Base-by-base conservation (phyloP, 2,113 vertebrate species). In the Eulemur macaco region DNA sequence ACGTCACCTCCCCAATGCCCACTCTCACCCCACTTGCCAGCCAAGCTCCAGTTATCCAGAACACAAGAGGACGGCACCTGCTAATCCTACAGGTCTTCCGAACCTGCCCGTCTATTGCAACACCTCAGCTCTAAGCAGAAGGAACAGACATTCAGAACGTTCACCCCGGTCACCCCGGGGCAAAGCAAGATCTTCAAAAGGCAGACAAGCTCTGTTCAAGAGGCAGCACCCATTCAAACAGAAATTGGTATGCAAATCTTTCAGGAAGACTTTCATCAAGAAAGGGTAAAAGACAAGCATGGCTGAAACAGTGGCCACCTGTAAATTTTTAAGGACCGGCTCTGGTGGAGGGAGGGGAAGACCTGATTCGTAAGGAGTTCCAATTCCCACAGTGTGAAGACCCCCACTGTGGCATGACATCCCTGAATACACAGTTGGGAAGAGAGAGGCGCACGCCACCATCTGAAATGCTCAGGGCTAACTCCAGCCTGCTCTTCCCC, bases 31-130 rank as follows among this genome's bases (percentile, higher is more conserved):
- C 25, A 4, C 4, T 45, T 14, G 58, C 86, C 58, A 1, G 15
- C 50, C 1, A 15, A 68, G n/a, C 37, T 1, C 2, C 90, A 31
- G 39, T 4, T 27, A 18, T 12, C 90, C 14, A 5, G 64, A 13
- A 11, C 74, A 20, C 47, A 13, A 11, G 5, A 2, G 1, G 4
- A 2, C 63, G 5, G 13, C 21, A 5, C 39, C 5, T 0, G 2
- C 4, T 1, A 9, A 1, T 3, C n/a, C 66, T 8, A 1, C 1
- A 0, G 23, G 86, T 8, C 42, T 54, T 37, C 74, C 7, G 0
- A 1, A 18, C 11, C 71, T 10, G 9, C 84, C 21, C 14, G 0
- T 5, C 3, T 45, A 0, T 11, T 0, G 1, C 45, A 0, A 0
- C 11, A 0, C 0, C 63, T 12, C 2, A 13, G 68, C 4, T 37